Evolutionary conservation across 2,113 vertebrate genomes (phyloP).

Genomic region (Uropsilus gracilis): DNA sequence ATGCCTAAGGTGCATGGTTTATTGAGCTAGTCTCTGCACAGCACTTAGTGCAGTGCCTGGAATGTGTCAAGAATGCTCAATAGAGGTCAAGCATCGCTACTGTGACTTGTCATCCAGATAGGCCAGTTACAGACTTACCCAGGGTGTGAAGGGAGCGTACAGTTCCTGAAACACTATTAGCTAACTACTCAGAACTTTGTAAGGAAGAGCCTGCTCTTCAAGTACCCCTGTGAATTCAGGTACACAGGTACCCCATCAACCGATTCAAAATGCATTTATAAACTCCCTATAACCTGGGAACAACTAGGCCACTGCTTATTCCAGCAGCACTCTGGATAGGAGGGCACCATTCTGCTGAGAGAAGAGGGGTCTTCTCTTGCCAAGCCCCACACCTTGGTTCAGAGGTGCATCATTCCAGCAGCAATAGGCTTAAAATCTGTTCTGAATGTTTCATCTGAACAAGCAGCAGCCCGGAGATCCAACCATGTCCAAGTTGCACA

Average conservation of each 20-base stretch:
- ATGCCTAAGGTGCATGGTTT: neutral
- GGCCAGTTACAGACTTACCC: too few species aligned
- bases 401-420: neutral
- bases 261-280: neutral
- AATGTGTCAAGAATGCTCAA: neutral
- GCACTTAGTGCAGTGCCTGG: neutral
- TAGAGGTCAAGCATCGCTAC: neutral
- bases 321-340: too few species aligned
- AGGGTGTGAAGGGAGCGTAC: neutral
- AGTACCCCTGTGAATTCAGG: neutral
- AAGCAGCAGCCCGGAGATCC: neutral
- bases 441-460: neutral
- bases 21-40: neutral
- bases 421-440: neutral
- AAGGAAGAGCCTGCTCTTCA: neutral
- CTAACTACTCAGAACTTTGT: neutral
- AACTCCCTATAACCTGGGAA: neutral
- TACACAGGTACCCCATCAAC: neutral
- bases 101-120: neutral
- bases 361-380: neutral
- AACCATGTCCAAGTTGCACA: neutral
- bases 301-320: neutral
- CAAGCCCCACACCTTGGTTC: neutral
- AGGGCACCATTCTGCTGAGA: fast-evolving
- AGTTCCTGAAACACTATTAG: neutral